These are phyloP conservation scores for Tinamus guttatus DNA, from an alignment of 2,113 vertebrate species.

Conservation along the genomic window DNA sequence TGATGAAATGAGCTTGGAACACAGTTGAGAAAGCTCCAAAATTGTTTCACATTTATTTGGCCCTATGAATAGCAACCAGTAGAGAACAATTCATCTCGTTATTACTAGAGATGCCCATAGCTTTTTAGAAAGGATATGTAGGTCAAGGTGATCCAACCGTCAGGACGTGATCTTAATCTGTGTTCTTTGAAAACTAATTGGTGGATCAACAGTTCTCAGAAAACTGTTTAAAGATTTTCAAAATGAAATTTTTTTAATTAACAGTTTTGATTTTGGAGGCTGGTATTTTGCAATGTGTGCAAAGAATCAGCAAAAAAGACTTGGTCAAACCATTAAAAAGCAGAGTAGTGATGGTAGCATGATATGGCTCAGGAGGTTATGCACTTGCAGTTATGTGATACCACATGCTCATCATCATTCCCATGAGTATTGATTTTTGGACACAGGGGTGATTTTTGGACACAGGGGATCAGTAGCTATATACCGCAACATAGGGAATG, in stretches of 20 bases:
- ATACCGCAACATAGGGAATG: background rate
- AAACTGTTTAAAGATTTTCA: background rate
- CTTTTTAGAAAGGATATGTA: background rate
- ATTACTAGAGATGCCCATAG: background rate
- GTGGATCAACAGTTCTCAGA: background rate
- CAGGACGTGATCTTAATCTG: background rate
- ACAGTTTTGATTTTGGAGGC: background rate
- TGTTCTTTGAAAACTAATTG: background rate
- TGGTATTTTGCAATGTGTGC: background rate
- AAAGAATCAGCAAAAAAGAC: background rate
- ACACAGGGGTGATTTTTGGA: background rate
- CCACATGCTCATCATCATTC: background rate
- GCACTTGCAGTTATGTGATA: background rate
- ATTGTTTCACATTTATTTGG: background rate
- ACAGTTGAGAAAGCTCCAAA: background rate
- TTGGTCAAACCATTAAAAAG: background rate
- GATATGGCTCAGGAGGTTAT: background rate
- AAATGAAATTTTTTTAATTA: background rate
- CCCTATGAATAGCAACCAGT: background rate
- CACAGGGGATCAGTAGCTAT: background rate
- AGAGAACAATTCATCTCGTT: background rate
- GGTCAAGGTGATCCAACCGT: background rate
- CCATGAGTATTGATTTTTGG: background rate
- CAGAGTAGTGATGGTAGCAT: background rate
- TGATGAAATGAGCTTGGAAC: background rate